These are phyloP conservation scores for Pseudonaja textilis DNA, from an alignment of 2,113 vertebrate genomes.

Conservation along the genomic window DNA sequence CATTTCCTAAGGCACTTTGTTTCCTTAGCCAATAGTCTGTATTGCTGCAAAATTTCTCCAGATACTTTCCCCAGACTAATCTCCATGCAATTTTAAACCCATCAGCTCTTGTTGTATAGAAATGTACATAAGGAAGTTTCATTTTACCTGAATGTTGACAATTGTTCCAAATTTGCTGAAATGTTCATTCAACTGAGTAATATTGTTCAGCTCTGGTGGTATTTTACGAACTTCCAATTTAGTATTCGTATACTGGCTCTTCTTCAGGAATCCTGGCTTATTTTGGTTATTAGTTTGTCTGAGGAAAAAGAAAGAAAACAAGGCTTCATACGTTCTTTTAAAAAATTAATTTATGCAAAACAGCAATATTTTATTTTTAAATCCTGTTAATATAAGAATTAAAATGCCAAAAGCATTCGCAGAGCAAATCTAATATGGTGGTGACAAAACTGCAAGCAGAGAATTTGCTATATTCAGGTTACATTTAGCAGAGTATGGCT, in stretches of 20 bases:
- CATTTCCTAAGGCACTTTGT: not conserved
- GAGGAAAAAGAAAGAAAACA: constrained; percentile 29
- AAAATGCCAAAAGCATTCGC: not conserved
- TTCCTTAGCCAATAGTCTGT: not conserved
- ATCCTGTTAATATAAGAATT: not conserved
- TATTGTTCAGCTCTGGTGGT: constrained; percentile 93
- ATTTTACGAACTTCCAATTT: constrained; percentile 95
- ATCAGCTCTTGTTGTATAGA: not conserved
- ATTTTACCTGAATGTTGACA: constrained; percentile 93
- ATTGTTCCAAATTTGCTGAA: constrained; percentile 99
- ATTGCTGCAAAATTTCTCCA: not conserved
- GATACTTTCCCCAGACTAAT: not conserved
- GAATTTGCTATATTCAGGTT: not conserved
- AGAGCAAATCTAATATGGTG: not conserved
- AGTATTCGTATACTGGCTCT: constrained; percentile 90
- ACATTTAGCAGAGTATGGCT: not conserved
- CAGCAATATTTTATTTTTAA: not conserved
- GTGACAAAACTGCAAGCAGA: not conserved
- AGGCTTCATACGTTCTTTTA: rapidly evolving
- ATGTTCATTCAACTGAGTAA: constrained; percentile 94
- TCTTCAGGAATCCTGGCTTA: constrained; percentile 85
- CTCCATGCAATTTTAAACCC: not conserved
- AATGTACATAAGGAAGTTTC: not conserved
- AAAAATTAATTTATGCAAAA: not conserved
- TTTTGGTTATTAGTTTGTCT: constrained; percentile 90